Base-by-base conservation (phyloP, 2,797 vertebrate genomes). In the Schizothorax lantsangensis region DNA sequence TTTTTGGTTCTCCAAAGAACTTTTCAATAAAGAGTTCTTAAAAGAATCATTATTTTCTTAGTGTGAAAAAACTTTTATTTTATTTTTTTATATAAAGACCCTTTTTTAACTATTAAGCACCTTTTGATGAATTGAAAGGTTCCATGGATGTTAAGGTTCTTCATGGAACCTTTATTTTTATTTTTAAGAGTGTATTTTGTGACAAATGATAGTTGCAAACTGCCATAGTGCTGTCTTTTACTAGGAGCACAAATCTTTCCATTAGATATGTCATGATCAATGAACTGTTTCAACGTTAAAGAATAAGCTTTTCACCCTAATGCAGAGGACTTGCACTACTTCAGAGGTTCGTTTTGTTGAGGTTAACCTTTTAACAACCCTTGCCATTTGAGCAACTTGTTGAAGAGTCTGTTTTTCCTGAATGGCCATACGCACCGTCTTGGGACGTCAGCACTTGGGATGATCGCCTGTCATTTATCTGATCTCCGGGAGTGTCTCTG, bases 401-500 rank as follows among this genome's bases (percentile, higher is more conserved):
- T 62, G 36, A 72, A 82, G 11, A 40, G 66, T 77, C 49, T 49
- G 68, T 68, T 80, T 66, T 81, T 74, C 71, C 84, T 87, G 84
- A 75, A 75, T 78, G 64, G 52, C 21, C 47, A 36, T 73, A 43
- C 33, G 14, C 33, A 78, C 11, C 30, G 10, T 80, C 57, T 23
- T 47, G 17, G 79, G 40, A 43, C 23, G 14, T 62, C 52, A 62
- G 62, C 47, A 81, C 43, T 59, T 43, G 33, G 49, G 52, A 80
- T 47, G 59, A 66, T 83, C 74, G 52, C 15, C 52, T 72, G 79
- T 59, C 49, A 49, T 73, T 64, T 64, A 81, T 47, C 45, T 86
- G 71, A 86, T 89, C 84, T 72, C 23, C 17, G 43, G 84, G 86
- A 66, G 84, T 85, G 71, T 79, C 49, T 83, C 4, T 4, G 0